A percentile compares a stretch with the other conserved stretches of the same genome.
phyloP scores from a whole-genome alignment of 1,140 invertebrate genomes.

The Aethina tumida region DNA sequence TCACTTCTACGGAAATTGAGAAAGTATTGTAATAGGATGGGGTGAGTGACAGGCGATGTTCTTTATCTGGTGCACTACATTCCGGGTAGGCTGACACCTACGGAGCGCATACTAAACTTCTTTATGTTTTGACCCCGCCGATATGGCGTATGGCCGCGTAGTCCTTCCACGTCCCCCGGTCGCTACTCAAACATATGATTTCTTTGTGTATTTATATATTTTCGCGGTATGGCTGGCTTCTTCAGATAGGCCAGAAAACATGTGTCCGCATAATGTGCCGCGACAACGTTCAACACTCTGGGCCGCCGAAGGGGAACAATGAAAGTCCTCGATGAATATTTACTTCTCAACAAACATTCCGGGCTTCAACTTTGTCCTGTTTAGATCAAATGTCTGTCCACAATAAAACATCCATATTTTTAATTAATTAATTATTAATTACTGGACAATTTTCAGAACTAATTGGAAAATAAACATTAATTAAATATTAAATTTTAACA shows the following conservation, averaged over 20 bases:
- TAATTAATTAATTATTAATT: no score
- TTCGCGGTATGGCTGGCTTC: constrained; percentile 11
- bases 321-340: no score
- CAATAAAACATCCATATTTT: no score
- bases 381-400: no score
- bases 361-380: no score
- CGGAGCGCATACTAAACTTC: constrained; percentile 24
- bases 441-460: no score
- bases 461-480: no score
- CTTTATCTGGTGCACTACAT: constrained; percentile 33
- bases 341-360: no score
- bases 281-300: constrained; percentile 5
- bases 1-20: constrained; percentile 36
- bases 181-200: no score
- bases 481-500: no score
- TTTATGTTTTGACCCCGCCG: constrained; percentile 16
- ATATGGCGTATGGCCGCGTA: neutral
- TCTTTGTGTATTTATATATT: no score
- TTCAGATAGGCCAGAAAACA: constrained; percentile 11
- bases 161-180: no score
- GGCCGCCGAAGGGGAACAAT: constrained; percentile 4
- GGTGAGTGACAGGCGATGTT: constrained; percentile 35
- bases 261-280: constrained; percentile 16
- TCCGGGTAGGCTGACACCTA: constrained; percentile 26
- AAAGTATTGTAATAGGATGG: constrained; percentile 35